Conservation (phyloP, 2,113 vertebrate species). For the Siniperca knerii region DNA sequence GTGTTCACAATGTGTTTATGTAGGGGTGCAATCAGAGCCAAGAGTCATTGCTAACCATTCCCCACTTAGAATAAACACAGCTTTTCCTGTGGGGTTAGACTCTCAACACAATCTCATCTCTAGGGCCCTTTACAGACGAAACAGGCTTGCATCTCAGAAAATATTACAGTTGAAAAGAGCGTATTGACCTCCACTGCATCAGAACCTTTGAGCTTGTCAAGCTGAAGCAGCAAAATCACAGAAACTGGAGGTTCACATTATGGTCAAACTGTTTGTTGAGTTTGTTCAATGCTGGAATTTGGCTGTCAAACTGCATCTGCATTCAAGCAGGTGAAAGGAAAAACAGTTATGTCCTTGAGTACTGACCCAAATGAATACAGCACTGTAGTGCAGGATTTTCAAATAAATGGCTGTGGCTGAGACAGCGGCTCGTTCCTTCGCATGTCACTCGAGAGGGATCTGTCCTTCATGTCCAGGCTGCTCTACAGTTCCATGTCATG, state of each 20-base stretch:
- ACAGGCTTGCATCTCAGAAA: conserved; percentile 62
- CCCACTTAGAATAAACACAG: conserved; percentile 64
- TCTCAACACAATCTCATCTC: conserved; percentile 61
- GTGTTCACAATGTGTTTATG: conserved; percentile 48
- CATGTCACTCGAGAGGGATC: conserved; percentile 33
- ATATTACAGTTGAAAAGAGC: conserved; percentile 53
- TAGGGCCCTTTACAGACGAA: conserved; percentile 60
- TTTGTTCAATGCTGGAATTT: conserved; percentile 23
- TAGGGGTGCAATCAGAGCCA: conserved; percentile 28
- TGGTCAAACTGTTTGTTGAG: conserved; percentile 38
- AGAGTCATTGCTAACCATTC: conserved; percentile 41
- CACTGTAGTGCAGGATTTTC: conserved; percentile 25
- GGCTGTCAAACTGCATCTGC: neutral
- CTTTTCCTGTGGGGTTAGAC: conserved; percentile 48
- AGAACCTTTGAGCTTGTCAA: conserved; percentile 43
- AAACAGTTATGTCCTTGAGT: conserved; percentile 24
- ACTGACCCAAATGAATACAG: conserved; percentile 17
- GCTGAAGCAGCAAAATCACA: conserved; percentile 31
- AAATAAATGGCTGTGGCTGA: neutral
- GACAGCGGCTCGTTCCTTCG: neutral
- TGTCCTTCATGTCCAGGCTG: conserved; percentile 32
- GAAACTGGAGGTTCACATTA: conserved; percentile 22
- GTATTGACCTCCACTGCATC: conserved; percentile 46
- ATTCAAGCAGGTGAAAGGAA: conserved; percentile 24
- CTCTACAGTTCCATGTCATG: conserved; percentile 40